phyloP scores from a whole-genome alignment of 2,797 vertebrate species.

The Enteromius trimaculatus region DNA sequence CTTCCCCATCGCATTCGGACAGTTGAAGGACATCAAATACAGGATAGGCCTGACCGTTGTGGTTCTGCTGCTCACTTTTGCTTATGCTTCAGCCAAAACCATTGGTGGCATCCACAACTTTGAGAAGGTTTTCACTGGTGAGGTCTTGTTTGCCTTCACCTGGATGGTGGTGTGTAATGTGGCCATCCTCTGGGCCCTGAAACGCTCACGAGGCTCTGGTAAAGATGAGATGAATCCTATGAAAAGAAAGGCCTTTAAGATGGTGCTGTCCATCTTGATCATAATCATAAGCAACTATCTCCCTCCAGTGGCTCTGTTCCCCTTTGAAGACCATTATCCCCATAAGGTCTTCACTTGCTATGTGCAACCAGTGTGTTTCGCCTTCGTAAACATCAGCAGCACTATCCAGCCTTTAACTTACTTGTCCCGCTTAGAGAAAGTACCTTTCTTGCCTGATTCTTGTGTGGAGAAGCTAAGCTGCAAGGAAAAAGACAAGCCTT shows the following conservation, averaged over 20 bases:
- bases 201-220: conserved; percentile 69
- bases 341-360: conserved; percentile 75
- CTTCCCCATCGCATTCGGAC: conserved; percentile 74
- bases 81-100: conserved; percentile 74
- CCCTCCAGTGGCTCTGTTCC: conserved; percentile 76
- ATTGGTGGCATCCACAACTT: conserved; percentile 74
- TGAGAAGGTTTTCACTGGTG: conserved; percentile 77
- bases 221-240: conserved; percentile 82
- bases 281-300: conserved; percentile 79
- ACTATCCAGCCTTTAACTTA: conserved; percentile 80
- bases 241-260: conserved; percentile 81
- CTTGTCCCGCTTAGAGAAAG: conserved; percentile 74
- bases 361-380: conserved; percentile 74
- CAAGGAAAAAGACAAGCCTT: conserved; percentile 34
- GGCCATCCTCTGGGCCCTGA: conserved; percentile 75
- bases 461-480: conserved; percentile 63
- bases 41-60: conserved; percentile 67
- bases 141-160: conserved; percentile 72
- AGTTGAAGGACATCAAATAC: conserved; percentile 73
- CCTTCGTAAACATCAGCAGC: conserved; percentile 81
- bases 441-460: conserved; percentile 69
- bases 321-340: conserved; percentile 76
- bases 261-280: conserved; percentile 75
- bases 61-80: conserved; percentile 74
- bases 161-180: conserved; percentile 78